phyloP scores from a whole-genome alignment of 2,113 vertebrate species.

The Cranoglanis bouderius region DNA sequence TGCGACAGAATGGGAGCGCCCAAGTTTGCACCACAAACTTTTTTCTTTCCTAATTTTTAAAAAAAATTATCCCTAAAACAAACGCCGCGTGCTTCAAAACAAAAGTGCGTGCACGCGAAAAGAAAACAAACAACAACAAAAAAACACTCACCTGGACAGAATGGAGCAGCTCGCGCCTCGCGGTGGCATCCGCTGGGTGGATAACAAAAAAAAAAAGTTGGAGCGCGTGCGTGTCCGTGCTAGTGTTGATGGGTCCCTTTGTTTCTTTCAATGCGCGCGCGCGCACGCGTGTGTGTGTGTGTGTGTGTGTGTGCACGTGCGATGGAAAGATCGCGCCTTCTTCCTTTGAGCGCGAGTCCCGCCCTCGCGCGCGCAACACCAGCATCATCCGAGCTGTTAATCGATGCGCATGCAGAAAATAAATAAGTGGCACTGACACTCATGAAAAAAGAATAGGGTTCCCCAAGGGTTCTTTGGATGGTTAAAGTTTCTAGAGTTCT shows the following conservation, averaged over 20 bases:
- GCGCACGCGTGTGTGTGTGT: slow-evolving; percentile 62
- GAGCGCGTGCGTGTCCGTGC: slow-evolving; percentile 69
- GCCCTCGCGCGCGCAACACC: slow-evolving; percentile 73
- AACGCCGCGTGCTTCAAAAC: neutral
- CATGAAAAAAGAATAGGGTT: neutral
- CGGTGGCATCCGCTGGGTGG: slow-evolving; percentile 48
- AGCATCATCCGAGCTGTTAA: neutral
- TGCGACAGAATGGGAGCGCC: neutral
- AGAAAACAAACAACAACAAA: slow-evolving; percentile 26
- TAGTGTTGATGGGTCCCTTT: slow-evolving; percentile 76
- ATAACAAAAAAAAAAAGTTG: slow-evolving; percentile 68
- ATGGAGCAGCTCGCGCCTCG: slow-evolving; percentile 36
- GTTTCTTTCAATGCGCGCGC: slow-evolving; percentile 74
- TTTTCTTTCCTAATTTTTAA: neutral
- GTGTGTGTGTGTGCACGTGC: slow-evolving; percentile 5
- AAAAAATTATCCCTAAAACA: neutral
- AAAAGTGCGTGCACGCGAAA: neutral
- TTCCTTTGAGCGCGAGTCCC: slow-evolving; percentile 75
- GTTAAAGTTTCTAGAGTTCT: neutral
- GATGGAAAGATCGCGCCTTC: slow-evolving; percentile 71
- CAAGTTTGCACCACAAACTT: neutral
- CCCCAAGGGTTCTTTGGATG: neutral
- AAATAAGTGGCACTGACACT: neutral
- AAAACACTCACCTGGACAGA: slow-evolving; percentile 42
- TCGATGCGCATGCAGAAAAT: neutral